Evolutionary conservation across 2,888 invertebrate genomes (phyloP), one percentile per base, ranked within the genome.

Genomic region (Diaperis boleti): DNA sequence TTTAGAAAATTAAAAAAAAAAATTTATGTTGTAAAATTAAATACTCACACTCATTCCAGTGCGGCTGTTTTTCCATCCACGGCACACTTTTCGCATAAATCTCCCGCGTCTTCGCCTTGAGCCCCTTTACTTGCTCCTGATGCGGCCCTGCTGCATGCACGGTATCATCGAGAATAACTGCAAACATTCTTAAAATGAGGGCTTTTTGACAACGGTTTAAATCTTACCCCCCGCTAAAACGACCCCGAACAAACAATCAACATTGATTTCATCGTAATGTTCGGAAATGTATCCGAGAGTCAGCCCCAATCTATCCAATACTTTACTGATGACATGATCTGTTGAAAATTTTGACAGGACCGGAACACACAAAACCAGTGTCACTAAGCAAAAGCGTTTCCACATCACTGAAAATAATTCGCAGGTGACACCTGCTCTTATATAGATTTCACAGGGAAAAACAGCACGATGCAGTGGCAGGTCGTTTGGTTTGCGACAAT

Each of bases 181-280:
- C 29, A 22, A 22, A 66, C 67, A 66, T 50, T 29, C 15, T 50
- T 59, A 35, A 45, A 47, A 35, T 11, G 41, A 41, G 15, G 11
- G 31, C 10, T n/a, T 35, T 35, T 5, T 17, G n/a, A 31, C 17
- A 35, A 35, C 20, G 33, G 35, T 35, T 33, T 18, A 31, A 14
- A 35, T 29, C 47, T 62, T 69, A 75, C 75, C 72, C 64, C 65
- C 64, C 13, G 71, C 70, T 14, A 76, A 62, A 5, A 65, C 69
- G 3, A 75, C 72, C 14, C 75, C 76, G 14, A 74, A 68, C 29
- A 72, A 59, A 66, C 74, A 74, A 42, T 76, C 76, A 11, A 71
- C 71, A 57, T 72, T 74, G 37, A 69, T 63, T 63, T 66, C 59
- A 18, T 69, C 47, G n/a, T 67, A 49, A 57, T 74, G 67, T 42